Evolutionary conservation across 2,888 invertebrate species (phyloP).

Genomic region (Drosophila lacicola): DNA sequence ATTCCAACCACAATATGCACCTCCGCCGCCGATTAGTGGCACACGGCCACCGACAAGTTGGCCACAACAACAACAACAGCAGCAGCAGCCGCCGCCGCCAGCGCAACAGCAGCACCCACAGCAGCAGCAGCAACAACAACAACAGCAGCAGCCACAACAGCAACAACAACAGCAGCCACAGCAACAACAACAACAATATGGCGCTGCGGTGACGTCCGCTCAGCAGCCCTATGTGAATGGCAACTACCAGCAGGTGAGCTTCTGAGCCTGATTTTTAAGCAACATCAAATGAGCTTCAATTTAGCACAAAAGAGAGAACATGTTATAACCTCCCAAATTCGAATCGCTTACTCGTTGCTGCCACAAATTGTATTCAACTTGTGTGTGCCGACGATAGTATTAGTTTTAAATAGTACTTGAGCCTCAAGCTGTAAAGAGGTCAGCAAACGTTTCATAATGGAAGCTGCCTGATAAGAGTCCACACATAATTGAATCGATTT

Average conservation of each 20-base stretch:
- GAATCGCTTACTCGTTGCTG: not conserved
- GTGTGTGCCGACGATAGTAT: not conserved
- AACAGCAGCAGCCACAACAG: constrained; percentile 53
- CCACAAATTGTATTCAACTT: constrained; percentile 5
- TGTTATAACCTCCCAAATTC: not conserved
- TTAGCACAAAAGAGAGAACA: not conserved
- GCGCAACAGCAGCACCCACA: constrained; percentile 45
- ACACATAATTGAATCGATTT: constrained; percentile 38
- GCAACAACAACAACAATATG: constrained; percentile 63
- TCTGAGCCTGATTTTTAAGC: not conserved
- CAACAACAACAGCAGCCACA: constrained; percentile 48
- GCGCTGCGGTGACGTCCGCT: constrained; percentile 67
- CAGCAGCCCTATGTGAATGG: constrained; percentile 81
- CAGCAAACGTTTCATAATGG: constrained; percentile 30
- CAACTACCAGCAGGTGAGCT: constrained; percentile 83
- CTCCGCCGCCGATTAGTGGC: constrained; percentile 55
- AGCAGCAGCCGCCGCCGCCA: constrained; percentile 17
- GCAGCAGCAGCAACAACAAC: constrained; percentile 55
- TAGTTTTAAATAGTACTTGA: not conserved
- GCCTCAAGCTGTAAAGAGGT: constrained; percentile 40
- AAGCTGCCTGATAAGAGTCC: constrained; percentile 53
- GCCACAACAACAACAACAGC: constrained; percentile 47
- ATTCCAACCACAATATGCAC: constrained; percentile 68
- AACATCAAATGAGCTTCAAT: not conserved
- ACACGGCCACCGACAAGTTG: constrained; percentile 54